Evolutionary conservation across 2,113 vertebrate species (phyloP), one percentile per base, ranked within the genome.

Genomic region (Cettia cetti): DNA sequence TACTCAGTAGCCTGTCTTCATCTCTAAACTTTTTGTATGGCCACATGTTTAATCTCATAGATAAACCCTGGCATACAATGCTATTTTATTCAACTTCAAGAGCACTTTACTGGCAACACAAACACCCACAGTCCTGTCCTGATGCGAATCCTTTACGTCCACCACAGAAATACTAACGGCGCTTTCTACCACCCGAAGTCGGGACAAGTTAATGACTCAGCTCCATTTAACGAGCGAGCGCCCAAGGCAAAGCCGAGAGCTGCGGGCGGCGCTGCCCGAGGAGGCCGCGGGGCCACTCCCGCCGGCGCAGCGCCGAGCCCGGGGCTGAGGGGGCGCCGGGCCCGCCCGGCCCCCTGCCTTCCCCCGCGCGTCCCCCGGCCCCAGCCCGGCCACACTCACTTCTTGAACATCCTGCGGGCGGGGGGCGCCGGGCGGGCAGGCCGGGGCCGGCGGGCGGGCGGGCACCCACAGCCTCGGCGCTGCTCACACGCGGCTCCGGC

Each of bases 361-460:
- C 7, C 19, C 50, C 23, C 35, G 8, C 16, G 30, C 40, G 28
- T 49, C 45, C 33, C 47, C 1, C 22, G 3, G 3, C 20, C n/a
- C 39, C 49, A 17, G 21, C 22, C 54, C 26, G 3, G 37, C n/a
- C 20, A 3, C 78, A 91, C 95, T 95, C 79, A 95, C 96, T 96
- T 97, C 59, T 97, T 97, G 82, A 97, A 96, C 96, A 96, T 95
- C 94, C 82, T 95, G 95, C 70, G 93, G 81, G 30, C 54, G 54
- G 75, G 13, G 76, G 81, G 50, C 60, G 54, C 19, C 49, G 31
- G 60, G 86, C 52, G 52, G 30, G 64, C 42, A 37, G 66, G 66
- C 90, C 63, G 54, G 13, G 66, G 87, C 77, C 52, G 53, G 30
- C 57, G 22, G 53, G 86, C 60, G 47, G n/a, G 71, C 40, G 45